Evolutionary conservation across 2,113 vertebrate genomes (phyloP).

Genomic region (Forbesichthys papilliferus): DNA sequence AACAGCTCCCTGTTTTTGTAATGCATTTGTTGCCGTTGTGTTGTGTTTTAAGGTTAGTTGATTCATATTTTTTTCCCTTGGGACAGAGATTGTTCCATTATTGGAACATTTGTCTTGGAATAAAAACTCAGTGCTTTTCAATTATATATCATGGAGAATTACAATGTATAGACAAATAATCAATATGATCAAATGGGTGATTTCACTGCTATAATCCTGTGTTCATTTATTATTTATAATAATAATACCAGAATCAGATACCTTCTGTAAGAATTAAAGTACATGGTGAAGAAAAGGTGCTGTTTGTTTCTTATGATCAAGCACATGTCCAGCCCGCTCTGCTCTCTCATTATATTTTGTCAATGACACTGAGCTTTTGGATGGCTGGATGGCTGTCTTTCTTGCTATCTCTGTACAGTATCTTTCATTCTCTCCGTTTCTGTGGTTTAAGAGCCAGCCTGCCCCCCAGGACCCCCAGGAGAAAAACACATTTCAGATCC

Average conservation of each 20-base stretch:
- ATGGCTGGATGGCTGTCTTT: constrained; percentile 11
- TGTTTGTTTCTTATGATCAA: no score
- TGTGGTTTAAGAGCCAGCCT: constrained; percentile 30
- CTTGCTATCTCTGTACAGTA: constrained; percentile 9
- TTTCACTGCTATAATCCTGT: no score
- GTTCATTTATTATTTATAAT: no score
- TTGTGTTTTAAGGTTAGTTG: no score
- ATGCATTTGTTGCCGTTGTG: not conserved
- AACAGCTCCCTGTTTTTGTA: not conserved
- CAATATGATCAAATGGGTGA: no score
- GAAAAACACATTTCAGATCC: constrained; percentile 21
- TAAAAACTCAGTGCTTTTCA: no score
- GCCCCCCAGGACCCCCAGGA: constrained; percentile 1
- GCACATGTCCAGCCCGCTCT: not conserved
- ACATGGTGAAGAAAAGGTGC: no score
- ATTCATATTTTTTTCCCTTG: not conserved
- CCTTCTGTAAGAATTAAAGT: no score
- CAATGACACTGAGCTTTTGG: constrained; percentile 11
- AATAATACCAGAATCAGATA: no score
- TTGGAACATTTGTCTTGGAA: no score
- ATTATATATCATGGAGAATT: no score
- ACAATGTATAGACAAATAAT: no score
- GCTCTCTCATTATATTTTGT: constrained; percentile 15
- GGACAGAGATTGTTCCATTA: not conserved
- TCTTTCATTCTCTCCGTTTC: not conserved